phyloP scores from a whole-genome alignment of 2,888 invertebrate species.

The Cactoblastis cactorum region DNA sequence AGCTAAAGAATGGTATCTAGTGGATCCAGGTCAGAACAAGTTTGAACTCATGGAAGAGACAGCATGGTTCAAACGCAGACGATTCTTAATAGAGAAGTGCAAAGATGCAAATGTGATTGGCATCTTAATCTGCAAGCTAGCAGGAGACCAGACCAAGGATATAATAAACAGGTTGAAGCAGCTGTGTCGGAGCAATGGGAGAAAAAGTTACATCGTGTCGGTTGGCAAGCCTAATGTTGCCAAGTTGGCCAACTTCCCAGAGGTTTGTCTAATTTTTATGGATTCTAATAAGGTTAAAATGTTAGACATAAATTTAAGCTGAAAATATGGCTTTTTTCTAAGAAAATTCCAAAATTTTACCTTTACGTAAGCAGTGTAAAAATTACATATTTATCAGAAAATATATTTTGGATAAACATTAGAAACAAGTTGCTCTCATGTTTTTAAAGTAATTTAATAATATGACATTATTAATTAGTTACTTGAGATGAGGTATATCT shows the following conservation, averaged over 20 bases:
- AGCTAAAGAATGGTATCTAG: conserved; percentile 79
- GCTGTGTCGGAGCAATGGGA: conserved; percentile 86
- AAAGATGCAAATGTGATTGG: conserved; percentile 94
- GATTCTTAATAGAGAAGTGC: conserved; percentile 92
- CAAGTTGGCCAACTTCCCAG: conserved; percentile 96
- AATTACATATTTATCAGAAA: no score
- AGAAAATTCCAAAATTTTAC: no score
- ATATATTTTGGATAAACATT: no score
- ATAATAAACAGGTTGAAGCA: conserved; percentile 86
- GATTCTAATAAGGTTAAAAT: no score
- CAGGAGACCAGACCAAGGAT: conserved; percentile 87
- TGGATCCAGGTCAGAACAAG: conserved; percentile 62
- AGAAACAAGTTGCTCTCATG: no score
- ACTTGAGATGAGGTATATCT: no score
- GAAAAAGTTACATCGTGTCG: conserved; percentile 93
- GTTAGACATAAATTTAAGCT: no score
- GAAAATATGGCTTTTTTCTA: no score
- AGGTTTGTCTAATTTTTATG: conserved; percentile 74
- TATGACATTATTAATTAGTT: no score
- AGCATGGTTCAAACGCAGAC: conserved; percentile 85
- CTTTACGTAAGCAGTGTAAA: no score
- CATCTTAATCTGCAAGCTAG: conserved; percentile 94
- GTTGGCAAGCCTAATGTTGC: conserved; percentile 97
- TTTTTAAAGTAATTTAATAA: no score
- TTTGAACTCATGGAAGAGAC: conserved; percentile 63